Conservation (phyloP, 2,113 vertebrate species). For the Actinemys pallida region DNA sequence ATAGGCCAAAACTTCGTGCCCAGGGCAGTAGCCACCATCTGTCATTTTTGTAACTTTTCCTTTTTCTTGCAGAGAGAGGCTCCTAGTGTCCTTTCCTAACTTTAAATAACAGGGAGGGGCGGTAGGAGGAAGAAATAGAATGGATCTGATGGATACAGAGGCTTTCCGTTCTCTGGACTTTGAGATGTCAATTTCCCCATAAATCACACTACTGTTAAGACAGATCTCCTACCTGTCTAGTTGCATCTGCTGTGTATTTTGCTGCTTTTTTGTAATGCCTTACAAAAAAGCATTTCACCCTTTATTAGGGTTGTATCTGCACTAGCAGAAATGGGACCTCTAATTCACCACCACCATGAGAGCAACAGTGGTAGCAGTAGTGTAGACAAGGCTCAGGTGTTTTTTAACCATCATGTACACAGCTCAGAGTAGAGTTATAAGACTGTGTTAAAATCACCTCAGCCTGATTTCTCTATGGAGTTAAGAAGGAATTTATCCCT, state of each 20-base stretch:
- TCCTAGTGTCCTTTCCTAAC: neutral
- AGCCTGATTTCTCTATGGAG: neutral
- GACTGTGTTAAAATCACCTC: neutral
- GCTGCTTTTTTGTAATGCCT: neutral
- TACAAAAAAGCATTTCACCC: neutral
- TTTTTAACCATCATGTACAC: neutral
- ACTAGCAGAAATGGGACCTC: neutral
- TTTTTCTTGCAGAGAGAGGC: neutral
- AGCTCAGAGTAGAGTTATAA: neutral
- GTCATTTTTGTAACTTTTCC: neutral
- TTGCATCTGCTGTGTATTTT: neutral
- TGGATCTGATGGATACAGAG: neutral
- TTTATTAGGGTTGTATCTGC: neutral
- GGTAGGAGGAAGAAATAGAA: neutral
- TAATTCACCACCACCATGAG: slow-evolving; percentile 12
- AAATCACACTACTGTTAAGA: neutral
- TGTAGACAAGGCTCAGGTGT: neutral
- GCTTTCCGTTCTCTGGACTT: neutral
- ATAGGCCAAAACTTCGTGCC: neutral
- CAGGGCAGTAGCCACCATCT: neutral
- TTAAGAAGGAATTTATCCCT: neutral
- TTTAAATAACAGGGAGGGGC: neutral
- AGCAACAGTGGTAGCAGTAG: neutral
- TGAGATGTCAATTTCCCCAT: neutral
- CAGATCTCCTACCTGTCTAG: neutral